Base-by-base conservation (phyloP, 23 tunicate genomes). In the Corella eumyota region DNA sequence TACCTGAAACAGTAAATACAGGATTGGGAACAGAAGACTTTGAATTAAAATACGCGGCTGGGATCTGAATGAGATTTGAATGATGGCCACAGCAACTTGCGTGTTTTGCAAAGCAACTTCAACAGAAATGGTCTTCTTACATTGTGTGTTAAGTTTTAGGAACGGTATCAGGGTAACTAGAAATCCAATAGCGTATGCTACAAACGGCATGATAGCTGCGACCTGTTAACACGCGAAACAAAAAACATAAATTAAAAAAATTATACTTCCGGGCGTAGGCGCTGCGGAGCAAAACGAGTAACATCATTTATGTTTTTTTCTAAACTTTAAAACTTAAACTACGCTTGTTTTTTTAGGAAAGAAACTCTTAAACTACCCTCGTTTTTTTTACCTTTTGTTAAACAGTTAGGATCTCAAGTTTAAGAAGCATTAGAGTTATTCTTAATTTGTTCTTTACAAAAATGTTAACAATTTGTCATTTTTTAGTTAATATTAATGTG, bases 61-160 rank as follows among this genome's bases (percentile, higher is more conserved):
- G 4, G 4, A 3, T 54, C 34, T 1, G 31, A 54, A 54, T 19
- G 60, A 26, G 1, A 54, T 4, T 54, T 6, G 28, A 7, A 54
- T 54, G 30, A 54, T 34, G 25, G 25, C 34, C 2, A 15, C 35
- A 31, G 22, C 32, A n/a, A 78, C 66, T 35, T 68, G 75, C 4
- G 62, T 70, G 36, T 78, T 78, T 62, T 78, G 85, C 3, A 78
- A 52, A 2, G 76, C 75, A 27, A 59, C 49, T 62, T 78, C 85
- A 1, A 66, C 52, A 52, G 70, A 56, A 9, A 78, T 57, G 0
- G 85, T 78, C 23, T 32, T 61, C 1, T 70, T 56, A 31, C 34
- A 17, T 50, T 32, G 50, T 9, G 32, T 17, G 1, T 38, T 50
- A 25, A 78, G 66, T 25, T 50, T 61, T 24, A 78, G 65, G 1